Evolutionary conservation across 2,888 invertebrate genomes (phyloP).

Genomic region (Polydrusus tereticollis): DNA sequence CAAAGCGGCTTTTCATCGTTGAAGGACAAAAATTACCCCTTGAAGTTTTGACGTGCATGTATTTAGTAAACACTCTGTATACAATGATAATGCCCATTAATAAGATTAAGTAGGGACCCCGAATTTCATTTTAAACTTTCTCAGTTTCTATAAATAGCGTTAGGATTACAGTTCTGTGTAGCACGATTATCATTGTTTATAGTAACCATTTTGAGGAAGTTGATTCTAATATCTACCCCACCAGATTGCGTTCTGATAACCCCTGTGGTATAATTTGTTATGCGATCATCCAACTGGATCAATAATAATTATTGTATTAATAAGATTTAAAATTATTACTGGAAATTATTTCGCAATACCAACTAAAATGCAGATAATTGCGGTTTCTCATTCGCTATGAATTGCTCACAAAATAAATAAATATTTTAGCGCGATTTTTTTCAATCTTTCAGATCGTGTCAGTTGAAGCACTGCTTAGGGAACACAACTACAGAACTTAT

Average conservation of each 20-base stretch:
- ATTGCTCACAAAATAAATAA: no score
- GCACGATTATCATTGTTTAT: background rate
- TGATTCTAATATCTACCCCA: background rate
- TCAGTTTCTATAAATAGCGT: background rate
- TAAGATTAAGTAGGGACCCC: no score
- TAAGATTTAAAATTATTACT: background rate
- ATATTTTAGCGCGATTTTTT: no score
- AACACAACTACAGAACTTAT: no score
- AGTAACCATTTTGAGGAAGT: background rate
- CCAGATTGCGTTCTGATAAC: background rate
- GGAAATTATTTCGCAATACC: background rate
- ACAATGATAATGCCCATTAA: no score
- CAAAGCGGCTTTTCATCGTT: no score
- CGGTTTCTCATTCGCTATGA: no score
- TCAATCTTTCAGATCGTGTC: no score
- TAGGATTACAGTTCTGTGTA: background rate
- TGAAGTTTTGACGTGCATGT: no score
- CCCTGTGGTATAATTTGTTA: background rate
- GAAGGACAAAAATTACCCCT: no score
- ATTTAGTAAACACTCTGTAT: no score
- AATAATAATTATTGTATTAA: constrained; percentile 3
- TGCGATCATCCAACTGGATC: constrained; percentile 2
- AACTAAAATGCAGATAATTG: background rate
- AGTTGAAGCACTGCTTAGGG: no score
- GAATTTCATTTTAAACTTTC: background rate